Evolutionary conservation across 2,113 vertebrate genomes (phyloP), one percentile per base, ranked within the genome.

Genomic region (Genyomyrus donnyi): DNA sequence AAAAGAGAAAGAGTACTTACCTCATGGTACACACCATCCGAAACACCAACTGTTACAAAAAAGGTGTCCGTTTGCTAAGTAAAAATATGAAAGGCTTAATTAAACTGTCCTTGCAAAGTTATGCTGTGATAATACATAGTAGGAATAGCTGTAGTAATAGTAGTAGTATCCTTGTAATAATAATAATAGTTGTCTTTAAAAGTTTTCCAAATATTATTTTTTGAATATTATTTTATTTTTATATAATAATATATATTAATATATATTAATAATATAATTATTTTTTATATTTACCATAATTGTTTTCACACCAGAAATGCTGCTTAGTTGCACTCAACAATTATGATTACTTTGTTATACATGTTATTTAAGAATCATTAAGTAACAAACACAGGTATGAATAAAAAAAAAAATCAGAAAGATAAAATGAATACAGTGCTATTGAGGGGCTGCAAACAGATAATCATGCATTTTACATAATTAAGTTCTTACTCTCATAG

Each of bases 1-100:
- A 42, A 31, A 39, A 19, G 70, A 9, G 21, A 42, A 46, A 8
- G 35, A 45, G 80, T 11, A 84, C 92, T 94, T 90, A 95, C 95
- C 0, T 0, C 0, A 87, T 45, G 89, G 0, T 87, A 52, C 17
- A 0, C 0, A 1, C 46, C 89, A 91, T 95, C 94, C 39, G 77
- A 91, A 83, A 94, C 92, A 1, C 0, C 0, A 88, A 89, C 86
- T 0, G 0, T 0, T 24, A 94, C 17, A 0, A 0, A 0, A 0
- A 94, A 10, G 9, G 53, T 0, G 21, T 0, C 0, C 0, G 0
- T 0, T 49, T 0, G 0, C 93, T 95, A 39, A 90, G 62, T 1
- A 90, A 91, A 74, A 85, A 52, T 24, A 70, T 53, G 83, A 88
- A 24, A 85, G 46, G 42, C 3, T 39, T 35, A 87, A 77, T 53